Percentiles rank a stretch among this genome's conserved stretches.
phyloP scores from a whole-genome alignment of 2,888 invertebrate species.

The Drosophila acutilabella region DNA sequence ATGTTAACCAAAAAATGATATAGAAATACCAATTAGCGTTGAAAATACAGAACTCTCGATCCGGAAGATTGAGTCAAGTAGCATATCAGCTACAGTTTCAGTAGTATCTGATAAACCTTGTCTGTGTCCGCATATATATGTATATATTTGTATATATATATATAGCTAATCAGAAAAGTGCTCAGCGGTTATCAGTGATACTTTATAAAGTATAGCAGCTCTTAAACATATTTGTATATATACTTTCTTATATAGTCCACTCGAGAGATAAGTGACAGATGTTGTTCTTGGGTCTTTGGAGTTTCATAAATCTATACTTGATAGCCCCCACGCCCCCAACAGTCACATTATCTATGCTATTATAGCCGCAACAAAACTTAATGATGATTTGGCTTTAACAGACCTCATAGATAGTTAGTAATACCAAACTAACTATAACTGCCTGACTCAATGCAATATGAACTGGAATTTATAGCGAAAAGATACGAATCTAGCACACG shows the following conservation, averaged over 20 bases:
- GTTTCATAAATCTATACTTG: slow-evolving; percentile 12
- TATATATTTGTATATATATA: background rate
- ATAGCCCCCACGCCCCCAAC: slow-evolving; percentile 14
- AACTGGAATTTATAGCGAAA: slow-evolving; percentile 1
- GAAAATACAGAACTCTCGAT: slow-evolving; percentile 7
- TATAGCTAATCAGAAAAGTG: slow-evolving; percentile 33
- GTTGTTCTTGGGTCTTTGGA: slow-evolving; percentile 5
- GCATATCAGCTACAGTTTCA: slow-evolving; percentile 22
- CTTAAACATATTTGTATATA: slow-evolving; percentile 22
- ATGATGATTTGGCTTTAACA: background rate
- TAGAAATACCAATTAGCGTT: slow-evolving; percentile 9
- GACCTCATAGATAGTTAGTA: slow-evolving; percentile 4
- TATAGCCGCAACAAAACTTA: slow-evolving; percentile 14
- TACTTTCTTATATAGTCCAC: slow-evolving; percentile 20
- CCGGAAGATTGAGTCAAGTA: slow-evolving; percentile 28
- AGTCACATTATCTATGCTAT: slow-evolving; percentile 1
- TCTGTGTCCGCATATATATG: slow-evolving; percentile 1
- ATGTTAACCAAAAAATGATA: slow-evolving; percentile 1
- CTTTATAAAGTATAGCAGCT: slow-evolving; percentile 28
- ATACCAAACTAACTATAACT: background rate
- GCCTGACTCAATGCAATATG: slow-evolving; percentile 14
- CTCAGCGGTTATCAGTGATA: slow-evolving; percentile 44
- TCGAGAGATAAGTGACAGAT: slow-evolving; percentile 30
- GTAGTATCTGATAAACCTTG: slow-evolving; percentile 35
- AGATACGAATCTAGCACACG: slow-evolving; percentile 11